Percentiles rank a stretch among this genome's conserved stretches.
Evolutionary conservation across 1,140 invertebrate genomes (phyloP).

Genomic region (Mamestra configurata): DNA sequence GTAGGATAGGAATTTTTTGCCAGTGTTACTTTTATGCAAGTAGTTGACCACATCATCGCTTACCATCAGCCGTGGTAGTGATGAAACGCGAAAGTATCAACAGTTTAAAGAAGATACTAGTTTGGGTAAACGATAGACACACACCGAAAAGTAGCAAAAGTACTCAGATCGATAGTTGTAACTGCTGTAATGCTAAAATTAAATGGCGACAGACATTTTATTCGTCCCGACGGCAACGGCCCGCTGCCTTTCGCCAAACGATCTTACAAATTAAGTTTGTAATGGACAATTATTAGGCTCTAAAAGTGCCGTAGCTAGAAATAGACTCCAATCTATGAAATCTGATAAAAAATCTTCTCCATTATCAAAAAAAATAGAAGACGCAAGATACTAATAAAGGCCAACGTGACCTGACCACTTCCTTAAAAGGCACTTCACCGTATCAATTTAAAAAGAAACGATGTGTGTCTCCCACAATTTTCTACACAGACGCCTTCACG

Average conservation of each 20-base stretch:
- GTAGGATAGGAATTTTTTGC: too few species aligned
- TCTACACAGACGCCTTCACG: constrained; percentile 49
- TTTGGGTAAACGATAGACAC: not conserved
- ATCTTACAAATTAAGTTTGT: not conserved
- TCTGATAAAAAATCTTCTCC: too few species aligned
- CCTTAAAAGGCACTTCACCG: not conserved
- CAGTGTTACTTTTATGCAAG: too few species aligned
- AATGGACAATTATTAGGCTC: not conserved
- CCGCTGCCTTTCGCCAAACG: not conserved
- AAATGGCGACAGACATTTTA: not conserved
- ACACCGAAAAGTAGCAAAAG: not conserved
- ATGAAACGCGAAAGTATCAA: too few species aligned
- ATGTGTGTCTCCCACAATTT: constrained; percentile 23
- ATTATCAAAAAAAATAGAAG: not conserved
- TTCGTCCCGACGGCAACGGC: not conserved
- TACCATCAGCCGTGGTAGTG: too few species aligned
- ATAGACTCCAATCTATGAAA: too few species aligned
- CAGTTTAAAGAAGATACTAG: not conserved
- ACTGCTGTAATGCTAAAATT: not conserved
- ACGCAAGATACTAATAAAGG: not conserved
- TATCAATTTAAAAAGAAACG: constrained; percentile 7
- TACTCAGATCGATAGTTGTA: not conserved
- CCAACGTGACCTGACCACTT: not conserved
- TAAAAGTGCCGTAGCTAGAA: not conserved
- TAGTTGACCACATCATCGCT: too few species aligned